Conservation (phyloP, 1,140 invertebrate genomes). For the Bombus soroeensis region DNA sequence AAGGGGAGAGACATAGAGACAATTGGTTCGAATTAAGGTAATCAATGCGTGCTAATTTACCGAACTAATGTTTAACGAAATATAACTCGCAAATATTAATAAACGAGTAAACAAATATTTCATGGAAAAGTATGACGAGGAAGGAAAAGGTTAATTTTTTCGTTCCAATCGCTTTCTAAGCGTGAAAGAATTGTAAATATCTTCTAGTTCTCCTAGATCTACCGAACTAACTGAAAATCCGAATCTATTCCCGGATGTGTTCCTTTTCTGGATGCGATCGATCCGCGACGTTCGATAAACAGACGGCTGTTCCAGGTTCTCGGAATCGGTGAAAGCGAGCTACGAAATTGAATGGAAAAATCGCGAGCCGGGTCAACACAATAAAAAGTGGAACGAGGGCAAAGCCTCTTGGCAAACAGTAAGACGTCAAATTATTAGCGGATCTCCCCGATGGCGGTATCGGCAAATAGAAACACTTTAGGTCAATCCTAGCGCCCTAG, state of each 20-base stretch:
- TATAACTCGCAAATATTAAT: not conserved
- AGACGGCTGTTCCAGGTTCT: not conserved
- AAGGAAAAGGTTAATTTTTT: too few relatives aligned
- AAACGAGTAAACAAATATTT: not conserved
- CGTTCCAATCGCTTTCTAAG: too few relatives aligned
- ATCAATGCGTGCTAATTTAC: not conserved
- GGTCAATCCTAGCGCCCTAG: slow-evolving; percentile 59
- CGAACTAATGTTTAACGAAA: too few relatives aligned
- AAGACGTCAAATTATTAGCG: slow-evolving; percentile 71
- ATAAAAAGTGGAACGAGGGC: slow-evolving; percentile 68
- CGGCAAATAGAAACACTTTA: slow-evolving; percentile 74
- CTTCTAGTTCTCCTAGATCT: not conserved
- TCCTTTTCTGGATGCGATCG: not conserved
- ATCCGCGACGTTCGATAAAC: not conserved
- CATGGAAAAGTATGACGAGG: too few relatives aligned
- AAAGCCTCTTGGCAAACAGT: slow-evolving; percentile 70
- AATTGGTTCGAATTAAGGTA: not conserved
- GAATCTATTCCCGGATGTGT: not conserved
- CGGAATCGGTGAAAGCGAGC: slow-evolving; percentile 54
- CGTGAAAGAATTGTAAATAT: too few relatives aligned
- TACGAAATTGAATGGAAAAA: slow-evolving; percentile 62
- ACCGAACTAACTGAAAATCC: not conserved
- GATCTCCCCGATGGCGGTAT: slow-evolving; percentile 58
- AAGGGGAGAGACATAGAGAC: too few relatives aligned
- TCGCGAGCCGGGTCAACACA: slow-evolving; percentile 61